Evolutionary conservation across 2,888 invertebrate species (phyloP), one percentile per base, ranked within the genome.

Genomic region (Drosophila bunnanda): DNA sequence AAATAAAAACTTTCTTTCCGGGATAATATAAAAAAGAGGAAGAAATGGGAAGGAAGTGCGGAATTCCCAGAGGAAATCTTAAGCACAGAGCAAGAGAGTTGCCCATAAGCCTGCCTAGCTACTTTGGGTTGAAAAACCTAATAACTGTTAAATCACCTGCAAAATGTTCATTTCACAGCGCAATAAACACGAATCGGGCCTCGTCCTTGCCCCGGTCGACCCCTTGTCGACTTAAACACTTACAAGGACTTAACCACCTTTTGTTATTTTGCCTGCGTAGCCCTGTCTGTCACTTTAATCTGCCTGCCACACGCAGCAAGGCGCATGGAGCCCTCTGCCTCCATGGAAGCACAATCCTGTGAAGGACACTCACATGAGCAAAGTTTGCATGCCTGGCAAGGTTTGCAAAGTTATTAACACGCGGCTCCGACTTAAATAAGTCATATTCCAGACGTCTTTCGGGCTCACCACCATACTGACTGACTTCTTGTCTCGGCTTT

Each of bases 61-160:
- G 53, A 57, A 57, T 22, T 53, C 56, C 58, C 54, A 20, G 10
- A 43, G 70, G 70, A 69, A 56, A 66, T 62, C 17, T 59, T 9
- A 28, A 54, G 75, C 54, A 38, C 9, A 17, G 25, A 30, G 22
- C 20, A 15, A 25, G 10, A 38, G 43, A 13, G 41, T 41, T 22
- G 34, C 30, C 30, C 50, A 36, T 46, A 46, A 70, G 72, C 72
- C 59, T 61, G 62, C 65, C 62, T 69, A 54, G 41, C 65, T 56
- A 62, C 32, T 54, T 65, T 54, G 34, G 57, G 50, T 46, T 60
- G 60, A 48, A 61, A 77, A 85, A 85, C 82, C 88, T 86, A 89
- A 89, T 86, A 86, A 86, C 86, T 81, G 86, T 87, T 89, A 90
- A 86, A 86, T 86, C 89, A 86, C 86, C 86, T 86, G 86, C 86